Evolutionary conservation across 2,797 vertebrate genomes (phyloP).

Genomic region (Myotis vivesi): DNA sequence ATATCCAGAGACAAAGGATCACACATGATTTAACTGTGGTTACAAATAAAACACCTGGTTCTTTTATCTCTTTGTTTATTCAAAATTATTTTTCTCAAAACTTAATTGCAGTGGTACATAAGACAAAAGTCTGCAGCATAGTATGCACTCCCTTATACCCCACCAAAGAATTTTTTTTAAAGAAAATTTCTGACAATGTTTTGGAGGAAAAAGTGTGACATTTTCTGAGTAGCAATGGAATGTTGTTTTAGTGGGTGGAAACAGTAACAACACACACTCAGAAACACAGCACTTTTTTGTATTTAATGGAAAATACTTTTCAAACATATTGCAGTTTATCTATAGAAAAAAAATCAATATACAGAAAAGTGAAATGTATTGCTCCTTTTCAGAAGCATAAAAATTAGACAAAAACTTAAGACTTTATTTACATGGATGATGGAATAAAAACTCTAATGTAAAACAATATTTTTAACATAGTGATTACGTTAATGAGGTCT

Average conservation of each 20-base stretch:
- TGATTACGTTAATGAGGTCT: background rate
- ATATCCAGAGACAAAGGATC: conserved; percentile 78
- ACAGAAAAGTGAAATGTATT: conserved; percentile 7
- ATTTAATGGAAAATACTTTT: conserved; percentile 56
- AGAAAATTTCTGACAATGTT: conserved; percentile 52
- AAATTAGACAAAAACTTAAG: conserved; percentile 17
- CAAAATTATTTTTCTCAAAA: conserved; percentile 76
- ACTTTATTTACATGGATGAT: background rate
- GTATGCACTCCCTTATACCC: background rate
- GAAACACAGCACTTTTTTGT: conserved; percentile 42
- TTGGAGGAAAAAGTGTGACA: background rate
- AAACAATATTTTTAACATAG: background rate
- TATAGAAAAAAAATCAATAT: background rate
- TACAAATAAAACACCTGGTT: conserved; percentile 66
- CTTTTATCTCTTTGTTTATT: conserved; percentile 81
- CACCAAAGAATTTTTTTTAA: background rate
- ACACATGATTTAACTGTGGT: conserved; percentile 66
- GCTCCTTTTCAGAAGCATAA: background rate
- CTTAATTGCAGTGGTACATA: conserved; percentile 71
- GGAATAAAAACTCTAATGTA: background rate
- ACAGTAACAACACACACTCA: conserved; percentile 49
- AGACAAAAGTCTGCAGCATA: conserved; percentile 24
- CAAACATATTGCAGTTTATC: background rate
- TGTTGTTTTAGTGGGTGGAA: conserved; percentile 68
- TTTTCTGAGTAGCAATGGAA: conserved; percentile 65